Conservation (phyloP, 2,888 invertebrate species). For the Chrysodeixis includens region DNA sequence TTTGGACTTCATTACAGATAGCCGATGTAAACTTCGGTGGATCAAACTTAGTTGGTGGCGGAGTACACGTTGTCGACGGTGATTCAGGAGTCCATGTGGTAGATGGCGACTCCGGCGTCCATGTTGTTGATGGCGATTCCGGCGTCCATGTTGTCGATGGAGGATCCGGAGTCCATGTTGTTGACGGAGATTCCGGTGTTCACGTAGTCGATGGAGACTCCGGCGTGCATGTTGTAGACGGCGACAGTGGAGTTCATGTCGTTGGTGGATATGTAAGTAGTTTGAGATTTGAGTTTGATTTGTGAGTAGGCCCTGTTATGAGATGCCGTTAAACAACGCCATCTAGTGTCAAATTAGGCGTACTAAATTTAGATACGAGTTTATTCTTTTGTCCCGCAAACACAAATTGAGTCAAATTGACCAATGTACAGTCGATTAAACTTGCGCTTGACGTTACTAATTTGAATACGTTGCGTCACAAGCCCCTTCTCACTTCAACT, state of each 20-base stretch:
- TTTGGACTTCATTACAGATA: background rate
- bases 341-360: no score
- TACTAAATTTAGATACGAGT: no score
- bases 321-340: no score
- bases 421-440: no score
- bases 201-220: constrained; percentile 45
- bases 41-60: constrained; percentile 1
- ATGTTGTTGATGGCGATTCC: background rate
- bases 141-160: constrained; percentile 18
- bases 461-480: no score
- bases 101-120: constrained; percentile 6
- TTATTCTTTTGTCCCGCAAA: no score
- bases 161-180: constrained; percentile 11
- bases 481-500: no score
- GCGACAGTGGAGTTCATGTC: background rate
- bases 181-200: constrained; percentile 18
- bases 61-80: constrained; percentile 10
- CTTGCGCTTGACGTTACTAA: no score
- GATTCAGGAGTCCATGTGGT: constrained; percentile 9
- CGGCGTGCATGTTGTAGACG: constrained; percentile 47
- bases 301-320: no score
- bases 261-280: constrained; percentile 50
- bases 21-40: background rate
- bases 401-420: no score
- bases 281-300: no score